phyloP scores from a whole-genome alignment of 1,140 invertebrate genomes.

The Leptestheria dahalacensis region DNA sequence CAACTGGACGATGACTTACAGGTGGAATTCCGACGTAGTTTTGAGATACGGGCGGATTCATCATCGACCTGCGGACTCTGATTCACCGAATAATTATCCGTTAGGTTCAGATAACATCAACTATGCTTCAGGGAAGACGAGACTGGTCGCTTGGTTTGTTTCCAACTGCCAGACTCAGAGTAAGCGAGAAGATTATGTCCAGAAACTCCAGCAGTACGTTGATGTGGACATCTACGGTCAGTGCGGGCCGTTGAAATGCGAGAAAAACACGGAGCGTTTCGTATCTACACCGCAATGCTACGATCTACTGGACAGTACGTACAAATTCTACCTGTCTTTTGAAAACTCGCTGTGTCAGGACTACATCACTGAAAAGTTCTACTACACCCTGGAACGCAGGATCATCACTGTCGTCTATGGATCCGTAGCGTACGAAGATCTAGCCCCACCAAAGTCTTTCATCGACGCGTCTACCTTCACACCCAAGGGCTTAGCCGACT shows the following conservation, averaged over 20 bases:
- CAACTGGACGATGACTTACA: slow-evolving; percentile 36
- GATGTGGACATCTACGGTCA: slow-evolving; percentile 26
- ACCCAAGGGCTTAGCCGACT: slow-evolving; percentile 22
- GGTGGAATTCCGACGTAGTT: slow-evolving; percentile 27
- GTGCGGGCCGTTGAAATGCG: slow-evolving; percentile 24
- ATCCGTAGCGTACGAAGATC: slow-evolving; percentile 18
- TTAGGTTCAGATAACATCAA: neutral
- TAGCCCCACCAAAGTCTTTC: slow-evolving; percentile 25
- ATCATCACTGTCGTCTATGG: slow-evolving; percentile 23
- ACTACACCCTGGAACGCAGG: slow-evolving; percentile 18
- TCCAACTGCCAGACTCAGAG: slow-evolving; percentile 55
- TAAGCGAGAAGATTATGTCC: slow-evolving; percentile 22
- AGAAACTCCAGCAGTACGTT: slow-evolving; percentile 22
- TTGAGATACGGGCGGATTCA: slow-evolving; percentile 25
- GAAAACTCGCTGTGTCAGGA: slow-evolving; percentile 24
- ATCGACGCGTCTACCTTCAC: slow-evolving; percentile 26
- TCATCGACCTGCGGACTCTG: neutral
- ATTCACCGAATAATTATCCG: neutral
- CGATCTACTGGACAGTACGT: slow-evolving; percentile 15
- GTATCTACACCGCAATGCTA: slow-evolving; percentile 18
- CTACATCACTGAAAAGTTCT: slow-evolving; percentile 26
- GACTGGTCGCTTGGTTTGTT: slow-evolving; percentile 91
- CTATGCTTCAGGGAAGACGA: slow-evolving; percentile 56
- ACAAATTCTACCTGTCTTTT: slow-evolving; percentile 18
- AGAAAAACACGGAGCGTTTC: slow-evolving; percentile 7